phyloP scores from a whole-genome alignment of 2,888 invertebrate species.

The Lycaena phlaeas region DNA sequence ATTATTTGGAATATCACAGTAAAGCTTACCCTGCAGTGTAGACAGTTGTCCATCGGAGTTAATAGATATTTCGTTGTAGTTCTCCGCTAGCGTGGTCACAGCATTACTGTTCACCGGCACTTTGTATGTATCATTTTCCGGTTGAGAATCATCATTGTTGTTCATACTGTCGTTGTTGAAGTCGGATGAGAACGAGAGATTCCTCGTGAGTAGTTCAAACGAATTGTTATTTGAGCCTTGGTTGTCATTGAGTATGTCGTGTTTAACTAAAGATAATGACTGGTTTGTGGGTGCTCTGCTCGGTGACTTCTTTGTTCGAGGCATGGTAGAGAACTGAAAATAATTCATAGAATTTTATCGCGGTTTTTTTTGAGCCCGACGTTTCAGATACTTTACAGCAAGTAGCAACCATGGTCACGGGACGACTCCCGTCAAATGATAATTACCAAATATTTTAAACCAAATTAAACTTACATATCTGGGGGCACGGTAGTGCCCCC shows the following conservation, averaged over 20 bases:
- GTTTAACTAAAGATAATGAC: conserved; percentile 54
- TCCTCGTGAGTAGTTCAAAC: conserved; percentile 59
- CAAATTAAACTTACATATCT: too few relatives aligned
- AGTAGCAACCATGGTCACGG: too few relatives aligned
- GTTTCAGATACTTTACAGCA: too few relatives aligned
- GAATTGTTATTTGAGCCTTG: conserved; percentile 46
- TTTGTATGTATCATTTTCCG: conserved; percentile 63
- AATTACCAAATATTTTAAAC: too few relatives aligned
- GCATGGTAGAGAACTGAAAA: conserved; percentile 76
- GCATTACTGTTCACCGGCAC: conserved; percentile 58
- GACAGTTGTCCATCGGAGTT: conserved; percentile 60
- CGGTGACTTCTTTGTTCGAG: conserved; percentile 69
- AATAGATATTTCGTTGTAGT: conserved; percentile 65
- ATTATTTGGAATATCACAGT: too few relatives aligned
- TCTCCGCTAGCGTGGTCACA: conserved; percentile 48
- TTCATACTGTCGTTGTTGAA: conserved; percentile 67
- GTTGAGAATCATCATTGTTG: conserved; percentile 46
- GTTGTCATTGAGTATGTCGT: conserved; percentile 51
- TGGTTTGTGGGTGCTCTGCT: conserved; percentile 53
- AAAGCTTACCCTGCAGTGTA: conserved; percentile 52
- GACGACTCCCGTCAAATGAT: too few relatives aligned
- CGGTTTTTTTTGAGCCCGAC: too few relatives aligned
- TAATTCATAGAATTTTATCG: too few relatives aligned
- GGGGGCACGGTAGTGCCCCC: too few relatives aligned
- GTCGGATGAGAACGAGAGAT: conserved; percentile 63